These are phyloP conservation scores for Orestias chungarensis DNA, from an alignment of 2,797 vertebrate species.

Conservation along the genomic window DNA sequence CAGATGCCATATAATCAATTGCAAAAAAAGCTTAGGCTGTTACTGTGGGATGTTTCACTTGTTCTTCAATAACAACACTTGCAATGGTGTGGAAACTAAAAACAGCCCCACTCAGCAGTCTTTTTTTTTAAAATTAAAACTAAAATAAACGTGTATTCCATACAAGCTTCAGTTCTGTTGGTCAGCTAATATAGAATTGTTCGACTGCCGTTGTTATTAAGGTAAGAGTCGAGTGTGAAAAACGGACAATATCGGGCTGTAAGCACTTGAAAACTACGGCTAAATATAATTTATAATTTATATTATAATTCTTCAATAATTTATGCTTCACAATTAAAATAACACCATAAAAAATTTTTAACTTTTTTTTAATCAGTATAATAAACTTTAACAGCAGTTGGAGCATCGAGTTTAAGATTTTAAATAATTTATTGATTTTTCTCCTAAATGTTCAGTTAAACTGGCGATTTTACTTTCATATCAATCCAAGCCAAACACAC, in stretches of 20 bases:
- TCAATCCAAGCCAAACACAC: neutral
- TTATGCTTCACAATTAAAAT: neutral
- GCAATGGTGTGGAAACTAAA: neutral
- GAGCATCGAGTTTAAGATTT: neutral
- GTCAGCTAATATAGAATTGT: neutral
- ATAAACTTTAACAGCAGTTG: neutral
- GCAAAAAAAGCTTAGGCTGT: neutral
- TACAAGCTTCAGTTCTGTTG: neutral
- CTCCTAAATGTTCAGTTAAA: neutral
- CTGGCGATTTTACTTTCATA: neutral
- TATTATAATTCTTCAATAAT: neutral
- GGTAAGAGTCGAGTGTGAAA: neutral
- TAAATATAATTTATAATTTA: neutral
- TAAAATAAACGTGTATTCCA: neutral
- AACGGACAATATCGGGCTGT: neutral
- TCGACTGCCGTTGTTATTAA: neutral
- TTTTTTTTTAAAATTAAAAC: neutral
- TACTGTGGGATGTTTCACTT: neutral
- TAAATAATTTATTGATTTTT: neutral
- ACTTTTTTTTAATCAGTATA: neutral
- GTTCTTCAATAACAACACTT: neutral
- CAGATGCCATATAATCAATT: neutral
- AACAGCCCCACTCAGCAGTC: neutral
- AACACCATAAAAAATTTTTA: neutral
- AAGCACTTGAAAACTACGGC: neutral